These are phyloP conservation scores for Trichonephila inaurata DNA, from an alignment of 1,140 invertebrate genomes.

Conservation along the genomic window DNA sequence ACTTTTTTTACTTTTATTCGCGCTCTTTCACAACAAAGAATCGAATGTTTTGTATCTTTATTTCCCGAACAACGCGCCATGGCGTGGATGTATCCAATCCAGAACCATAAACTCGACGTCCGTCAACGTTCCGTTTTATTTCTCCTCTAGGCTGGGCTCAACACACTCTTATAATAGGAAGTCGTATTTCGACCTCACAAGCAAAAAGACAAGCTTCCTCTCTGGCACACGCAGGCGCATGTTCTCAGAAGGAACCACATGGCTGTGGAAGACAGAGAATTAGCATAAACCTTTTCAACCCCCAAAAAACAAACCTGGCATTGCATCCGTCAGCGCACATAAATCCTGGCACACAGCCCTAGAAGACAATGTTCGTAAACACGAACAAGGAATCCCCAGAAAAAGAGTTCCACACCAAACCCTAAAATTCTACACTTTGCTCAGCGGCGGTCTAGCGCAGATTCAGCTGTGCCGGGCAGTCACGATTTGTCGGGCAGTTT, in stretches of 20 bases:
- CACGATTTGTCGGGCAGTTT: constrained; percentile 19
- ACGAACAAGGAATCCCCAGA: neutral
- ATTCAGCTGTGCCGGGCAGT: constrained; percentile 15
- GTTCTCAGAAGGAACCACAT: neutral
- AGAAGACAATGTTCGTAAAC: neutral
- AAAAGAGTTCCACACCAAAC: neutral
- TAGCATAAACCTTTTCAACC: constrained; percentile 26
- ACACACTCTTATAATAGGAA: neutral
- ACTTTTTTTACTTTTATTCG: neutral
- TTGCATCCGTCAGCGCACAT: neutral
- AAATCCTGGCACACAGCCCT: neutral
- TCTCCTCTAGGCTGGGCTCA: neutral
- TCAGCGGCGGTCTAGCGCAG: neutral
- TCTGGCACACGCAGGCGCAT: neutral
- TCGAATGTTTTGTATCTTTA: neutral
- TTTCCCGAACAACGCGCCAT: neutral
- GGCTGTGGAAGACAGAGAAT: neutral
- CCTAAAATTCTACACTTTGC: neutral
- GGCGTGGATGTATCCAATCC: constrained; percentile 9
- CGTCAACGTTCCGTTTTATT: neutral
- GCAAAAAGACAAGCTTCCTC: neutral
- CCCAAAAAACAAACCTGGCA: neutral
- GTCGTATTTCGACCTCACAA: neutral
- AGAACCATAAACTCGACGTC: neutral
- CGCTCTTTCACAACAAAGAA: neutral